A percentile compares a stretch with the other conserved stretches of the same genome.
phyloP scores from a whole-genome alignment of 2,888 invertebrate species.

The Perdita meconis region DNA sequence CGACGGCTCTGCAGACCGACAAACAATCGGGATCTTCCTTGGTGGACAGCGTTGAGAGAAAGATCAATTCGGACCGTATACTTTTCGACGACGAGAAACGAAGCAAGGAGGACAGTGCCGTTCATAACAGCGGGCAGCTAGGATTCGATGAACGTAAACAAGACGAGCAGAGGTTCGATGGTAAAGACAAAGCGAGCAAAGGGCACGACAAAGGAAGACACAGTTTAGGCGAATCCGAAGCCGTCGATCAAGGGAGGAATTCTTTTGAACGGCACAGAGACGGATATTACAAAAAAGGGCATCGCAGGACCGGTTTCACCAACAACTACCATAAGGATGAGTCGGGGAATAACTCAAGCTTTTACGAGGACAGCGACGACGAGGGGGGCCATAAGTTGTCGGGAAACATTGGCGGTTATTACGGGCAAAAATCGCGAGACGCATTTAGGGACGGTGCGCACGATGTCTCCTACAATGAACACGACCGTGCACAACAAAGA shows the following conservation, averaged over 20 bases:
- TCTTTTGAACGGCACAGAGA: slow-evolving; percentile 61
- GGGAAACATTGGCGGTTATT: slow-evolving; percentile 78
- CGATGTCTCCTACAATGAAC: slow-evolving; percentile 58
- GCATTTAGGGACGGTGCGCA: slow-evolving; percentile 64
- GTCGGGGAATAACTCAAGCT: slow-evolving; percentile 89
- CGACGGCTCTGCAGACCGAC: neutral
- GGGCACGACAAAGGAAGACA: slow-evolving; percentile 84
- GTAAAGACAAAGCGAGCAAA: slow-evolving; percentile 85
- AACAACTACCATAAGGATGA: slow-evolving; percentile 90
- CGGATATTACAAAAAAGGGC: slow-evolving; percentile 88
- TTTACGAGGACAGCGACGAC: slow-evolving; percentile 87
- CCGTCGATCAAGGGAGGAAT: slow-evolving; percentile 67
- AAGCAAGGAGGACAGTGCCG: slow-evolving; percentile 56
- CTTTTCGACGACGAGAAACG: slow-evolving; percentile 58
- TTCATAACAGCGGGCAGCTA: slow-evolving; percentile 57
- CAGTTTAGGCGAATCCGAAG: slow-evolving; percentile 84
- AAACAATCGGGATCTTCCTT: slow-evolving; percentile 46
- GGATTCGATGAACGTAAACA: slow-evolving; percentile 62
- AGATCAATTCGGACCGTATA: slow-evolving; percentile 57
- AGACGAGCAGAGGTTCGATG: slow-evolving; percentile 85
- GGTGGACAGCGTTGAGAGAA: slow-evolving; percentile 49
- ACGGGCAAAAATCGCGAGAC: slow-evolving; percentile 72
- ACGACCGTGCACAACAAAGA: slow-evolving; percentile 48
- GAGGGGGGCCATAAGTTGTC: slow-evolving; percentile 82
- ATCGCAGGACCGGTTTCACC: slow-evolving; percentile 89